Evolutionary conservation across 1,140 invertebrate species (phyloP).

Genomic region (Apocrypta bakeri): DNA sequence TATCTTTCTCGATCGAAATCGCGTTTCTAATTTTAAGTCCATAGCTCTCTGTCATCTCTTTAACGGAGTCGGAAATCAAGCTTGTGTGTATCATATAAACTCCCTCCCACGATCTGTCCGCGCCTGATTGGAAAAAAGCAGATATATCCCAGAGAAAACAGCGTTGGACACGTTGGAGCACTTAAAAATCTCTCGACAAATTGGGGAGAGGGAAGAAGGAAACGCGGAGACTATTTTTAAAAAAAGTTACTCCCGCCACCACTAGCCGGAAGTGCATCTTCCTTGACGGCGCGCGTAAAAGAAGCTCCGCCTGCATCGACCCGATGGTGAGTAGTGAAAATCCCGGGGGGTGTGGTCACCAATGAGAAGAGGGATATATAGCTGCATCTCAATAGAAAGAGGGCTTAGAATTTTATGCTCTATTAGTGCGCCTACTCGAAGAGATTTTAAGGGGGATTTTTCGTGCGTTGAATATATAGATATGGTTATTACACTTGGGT

Average conservation of each 20-base stretch:
- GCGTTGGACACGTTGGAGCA: background rate
- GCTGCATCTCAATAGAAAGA: background rate
- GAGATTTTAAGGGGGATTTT: background rate
- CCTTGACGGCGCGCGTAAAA: background rate
- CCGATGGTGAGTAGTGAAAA: too few relatives aligned
- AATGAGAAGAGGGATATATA: background rate
- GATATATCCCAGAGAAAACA: slow-evolving; percentile 10
- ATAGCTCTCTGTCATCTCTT: background rate
- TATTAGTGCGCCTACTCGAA: background rate
- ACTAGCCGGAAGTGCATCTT: slow-evolving; percentile 9
- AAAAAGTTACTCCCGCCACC: background rate
- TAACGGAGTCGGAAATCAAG: too few relatives aligned
- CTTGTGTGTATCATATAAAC: too few relatives aligned
- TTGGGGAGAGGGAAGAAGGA: background rate
- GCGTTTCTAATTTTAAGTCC: background rate
- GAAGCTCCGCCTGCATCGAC: background rate
- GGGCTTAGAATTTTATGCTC: background rate
- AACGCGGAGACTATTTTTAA: slow-evolving; percentile 10
- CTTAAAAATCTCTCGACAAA: slow-evolving; percentile 31
- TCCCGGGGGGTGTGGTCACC: slow-evolving; percentile 7
- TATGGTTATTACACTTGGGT: too few relatives aligned
- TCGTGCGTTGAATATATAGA: too few relatives aligned
- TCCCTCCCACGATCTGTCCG: background rate
- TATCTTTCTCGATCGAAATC: too few relatives aligned
- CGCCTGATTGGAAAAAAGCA: slow-evolving; percentile 22